Base-by-base conservation (phyloP, 2,113 vertebrate species). In the Dendropsophus ebraccatus region DNA sequence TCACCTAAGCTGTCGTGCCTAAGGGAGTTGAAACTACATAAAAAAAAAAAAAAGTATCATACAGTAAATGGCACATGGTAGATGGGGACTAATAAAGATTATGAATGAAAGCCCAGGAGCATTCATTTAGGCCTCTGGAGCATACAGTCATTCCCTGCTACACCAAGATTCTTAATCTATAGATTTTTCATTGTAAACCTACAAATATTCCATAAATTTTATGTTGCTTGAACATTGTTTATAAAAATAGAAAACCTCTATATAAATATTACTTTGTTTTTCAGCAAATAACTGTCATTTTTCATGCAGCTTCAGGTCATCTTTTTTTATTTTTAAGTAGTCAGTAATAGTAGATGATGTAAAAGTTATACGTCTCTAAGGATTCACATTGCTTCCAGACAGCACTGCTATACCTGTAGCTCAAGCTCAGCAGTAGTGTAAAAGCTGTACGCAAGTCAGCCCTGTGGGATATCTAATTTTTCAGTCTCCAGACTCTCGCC, bases 391-490 rank as follows among this genome's bases (percentile, higher is more conserved):
- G 65, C 65, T 70, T 83, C 32, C 25, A 23, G 81, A 83, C 45
- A 83, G 67, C 50, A 54, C 12, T 25, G 21, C 14, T 11, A 12
- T 9, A 73, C 49, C 49, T 70, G 45, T 37, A 83, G 67, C 65
- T 73, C 32, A 54, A 49, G 28, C 81, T 25, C 65, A 72, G 81
- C 67, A 83, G 49, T 56, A 25, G 81, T 83, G 67, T 72, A 83
- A 70, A 83, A 73, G 49, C 23, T 72, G 81, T 56, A 70, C 32
- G 49, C 8, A 74, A 84, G 56, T 62, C 72, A 75, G 23, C 81
- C 11, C 81, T 73, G 50, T 83, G 32, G 50, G 81, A 84, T 67
- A 75, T 84, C 50, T 47, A 52, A 60, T 84, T 75, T 14, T 74
- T 75, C 37, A 84, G 41, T 65, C 82, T 77, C 82, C 54, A 50